Evolutionary conservation across 2,113 vertebrate genomes (phyloP).

Genomic region (Paramormyrops kingsleyae): DNA sequence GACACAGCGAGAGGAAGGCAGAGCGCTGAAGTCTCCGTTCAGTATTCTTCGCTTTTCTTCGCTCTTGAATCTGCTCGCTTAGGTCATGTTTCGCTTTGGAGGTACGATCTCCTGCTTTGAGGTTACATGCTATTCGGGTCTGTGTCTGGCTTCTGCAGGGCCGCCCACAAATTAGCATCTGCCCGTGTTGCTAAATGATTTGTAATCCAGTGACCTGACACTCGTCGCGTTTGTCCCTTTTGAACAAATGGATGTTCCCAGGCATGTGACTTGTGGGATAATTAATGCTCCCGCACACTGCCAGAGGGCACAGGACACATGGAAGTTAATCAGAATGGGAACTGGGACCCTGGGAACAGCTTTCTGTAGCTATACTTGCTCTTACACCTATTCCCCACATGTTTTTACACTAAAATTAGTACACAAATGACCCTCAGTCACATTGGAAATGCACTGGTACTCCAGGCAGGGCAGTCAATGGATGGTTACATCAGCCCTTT

Average conservation of each 20-base stretch:
- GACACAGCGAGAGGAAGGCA: not conserved
- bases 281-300: not conserved
- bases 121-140: not conserved
- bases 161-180: not conserved
- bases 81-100: not conserved
- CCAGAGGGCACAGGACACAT: not conserved
- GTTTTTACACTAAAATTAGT: not conserved
- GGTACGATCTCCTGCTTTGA: not conserved
- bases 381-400: not conserved
- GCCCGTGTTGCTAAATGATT: not conserved
- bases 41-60: not conserved
- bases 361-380: not conserved
- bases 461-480: not conserved
- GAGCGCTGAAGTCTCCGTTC: not conserved
- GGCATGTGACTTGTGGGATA: not conserved
- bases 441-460: not conserved
- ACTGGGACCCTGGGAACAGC: not conserved
- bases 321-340: conserved; percentile 4
- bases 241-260: not conserved
- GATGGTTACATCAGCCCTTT: not conserved
- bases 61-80: not conserved
- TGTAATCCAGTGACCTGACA: not conserved
- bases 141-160: not conserved
- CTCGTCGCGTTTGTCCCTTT: not conserved
- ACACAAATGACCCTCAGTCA: not conserved